A percentile compares a stretch with the other conserved stretches of the same genome.
Conservation (phyloP, 1,140 invertebrate species). For the Drosophila punjabiensis region DNA sequence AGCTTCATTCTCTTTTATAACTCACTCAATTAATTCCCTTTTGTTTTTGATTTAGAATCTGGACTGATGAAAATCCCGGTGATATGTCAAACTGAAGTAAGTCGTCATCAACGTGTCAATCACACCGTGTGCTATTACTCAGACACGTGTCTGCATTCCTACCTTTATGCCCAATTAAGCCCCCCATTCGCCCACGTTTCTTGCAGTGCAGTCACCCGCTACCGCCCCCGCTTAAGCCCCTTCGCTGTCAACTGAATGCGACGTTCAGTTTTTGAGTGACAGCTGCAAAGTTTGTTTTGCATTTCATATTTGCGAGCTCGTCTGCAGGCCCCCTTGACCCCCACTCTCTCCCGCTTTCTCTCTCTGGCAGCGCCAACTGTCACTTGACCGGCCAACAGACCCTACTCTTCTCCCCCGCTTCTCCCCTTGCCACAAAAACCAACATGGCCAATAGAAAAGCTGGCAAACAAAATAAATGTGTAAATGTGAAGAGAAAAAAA, state of each 20-base stretch:
- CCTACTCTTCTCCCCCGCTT: background rate
- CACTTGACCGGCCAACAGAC: slow-evolving; percentile 74
- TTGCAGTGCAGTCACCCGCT: slow-evolving; percentile 56
- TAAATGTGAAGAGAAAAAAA: slow-evolving; percentile 65
- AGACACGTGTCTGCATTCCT: slow-evolving; percentile 18
- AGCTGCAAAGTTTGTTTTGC: slow-evolving; percentile 83
- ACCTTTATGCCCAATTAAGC: slow-evolving; percentile 74
- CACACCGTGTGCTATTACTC: slow-evolving; percentile 24
- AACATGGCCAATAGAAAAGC: slow-evolving; percentile 74
- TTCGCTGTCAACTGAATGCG: slow-evolving; percentile 57
- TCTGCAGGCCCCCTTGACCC: background rate
- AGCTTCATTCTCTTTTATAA: background rate
- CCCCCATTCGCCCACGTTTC: slow-evolving; percentile 62
- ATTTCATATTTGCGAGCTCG: slow-evolving; percentile 77
- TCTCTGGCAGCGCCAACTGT: slow-evolving; percentile 65
- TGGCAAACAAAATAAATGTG: slow-evolving; percentile 81
- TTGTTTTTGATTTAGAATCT: slow-evolving; percentile 20
- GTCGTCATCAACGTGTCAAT: slow-evolving; percentile 55
- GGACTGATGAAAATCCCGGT: slow-evolving; percentile 3
- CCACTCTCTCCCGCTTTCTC: background rate
- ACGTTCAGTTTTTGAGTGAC: slow-evolving; percentile 82
- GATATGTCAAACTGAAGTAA: slow-evolving; percentile 36
- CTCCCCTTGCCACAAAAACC: slow-evolving; percentile 14
- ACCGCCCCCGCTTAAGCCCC: background rate
- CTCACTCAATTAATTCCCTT: slow-evolving; percentile 4